Evolutionary conservation across 2,888 invertebrate genomes (phyloP).

Genomic region (Cybosia mesomella): DNA sequence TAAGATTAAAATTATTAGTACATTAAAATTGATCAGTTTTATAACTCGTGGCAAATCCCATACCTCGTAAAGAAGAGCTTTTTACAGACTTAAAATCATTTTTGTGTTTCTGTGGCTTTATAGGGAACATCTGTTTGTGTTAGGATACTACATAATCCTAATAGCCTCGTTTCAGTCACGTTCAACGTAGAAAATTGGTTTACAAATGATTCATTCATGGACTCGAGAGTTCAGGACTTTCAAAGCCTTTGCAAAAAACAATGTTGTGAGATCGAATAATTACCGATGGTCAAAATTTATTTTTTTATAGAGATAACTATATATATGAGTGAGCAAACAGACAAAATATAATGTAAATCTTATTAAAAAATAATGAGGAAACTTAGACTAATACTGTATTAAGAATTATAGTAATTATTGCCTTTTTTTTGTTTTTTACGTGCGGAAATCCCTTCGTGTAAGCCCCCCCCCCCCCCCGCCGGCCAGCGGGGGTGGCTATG

Average conservation of each 20-base stretch:
- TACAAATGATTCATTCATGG: slow-evolving; percentile 15
- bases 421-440: too few species aligned
- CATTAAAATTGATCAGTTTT: neutral
- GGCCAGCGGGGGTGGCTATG: too few species aligned
- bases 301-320: too few species aligned
- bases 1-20: neutral
- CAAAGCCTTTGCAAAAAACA: neutral
- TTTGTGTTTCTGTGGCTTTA: slow-evolving; percentile 13
- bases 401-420: too few species aligned
- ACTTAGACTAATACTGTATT: too few species aligned
- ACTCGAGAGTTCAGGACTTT: neutral
- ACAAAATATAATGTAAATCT: too few species aligned
- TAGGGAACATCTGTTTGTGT: slow-evolving; percentile 11
- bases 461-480: too few species aligned
- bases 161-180: slow-evolving; percentile 15
- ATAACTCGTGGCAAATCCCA: neutral
- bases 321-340: too few species aligned
- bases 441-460: too few species aligned
- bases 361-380: too few species aligned
- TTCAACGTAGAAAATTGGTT: slow-evolving; percentile 4
- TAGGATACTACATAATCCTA: slow-evolving; percentile 15
- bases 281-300: neutral
- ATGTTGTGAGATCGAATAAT: neutral
- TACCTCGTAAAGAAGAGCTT: too few species aligned
- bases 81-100: slow-evolving; percentile 12